Percentiles rank a stretch among this genome's conserved stretches.
These are phyloP conservation scores for Boulengeromyrus knoepffleri DNA, from an alignment of 2,113 vertebrate genomes.

Conservation along the genomic window DNA sequence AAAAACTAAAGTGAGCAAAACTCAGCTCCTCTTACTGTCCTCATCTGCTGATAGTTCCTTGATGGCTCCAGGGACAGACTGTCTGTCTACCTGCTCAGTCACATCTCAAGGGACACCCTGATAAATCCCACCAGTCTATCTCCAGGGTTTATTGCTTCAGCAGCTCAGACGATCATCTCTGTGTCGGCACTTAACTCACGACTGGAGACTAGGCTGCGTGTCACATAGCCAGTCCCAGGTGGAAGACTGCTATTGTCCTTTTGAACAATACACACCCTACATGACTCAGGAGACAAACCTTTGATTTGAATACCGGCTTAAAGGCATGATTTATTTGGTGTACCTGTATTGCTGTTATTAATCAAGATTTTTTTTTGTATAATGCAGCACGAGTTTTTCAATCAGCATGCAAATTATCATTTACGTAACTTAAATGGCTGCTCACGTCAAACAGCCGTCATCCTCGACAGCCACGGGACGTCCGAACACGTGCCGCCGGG, in stretches of 20 bases:
- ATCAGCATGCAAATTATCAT: not conserved
- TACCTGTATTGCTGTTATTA: not conserved
- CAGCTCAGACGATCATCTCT: not conserved
- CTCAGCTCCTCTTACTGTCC: not conserved
- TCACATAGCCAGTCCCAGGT: not conserved
- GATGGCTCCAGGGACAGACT: not conserved
- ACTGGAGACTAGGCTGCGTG: not conserved
- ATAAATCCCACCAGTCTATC: not conserved
- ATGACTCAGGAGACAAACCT: not conserved
- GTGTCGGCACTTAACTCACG: not conserved
- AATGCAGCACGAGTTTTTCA: not conserved
- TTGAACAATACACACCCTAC: not conserved
- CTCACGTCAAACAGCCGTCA: not conserved
- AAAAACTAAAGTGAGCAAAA: not conserved
- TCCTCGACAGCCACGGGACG: not conserved
- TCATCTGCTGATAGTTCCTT: not conserved
- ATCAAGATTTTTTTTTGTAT: not conserved
- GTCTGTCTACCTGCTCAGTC: not conserved
- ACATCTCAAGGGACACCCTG: not conserved
- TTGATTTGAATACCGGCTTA: not conserved
- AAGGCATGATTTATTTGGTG: not conserved
- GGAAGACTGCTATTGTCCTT: not conserved
- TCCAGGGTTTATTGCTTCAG: not conserved
- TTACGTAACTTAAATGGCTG: not conserved
- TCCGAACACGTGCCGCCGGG: too few relatives aligned